Evolutionary conservation across 2,888 invertebrate species (phyloP).

Genomic region (Sialis lutaria): DNA sequence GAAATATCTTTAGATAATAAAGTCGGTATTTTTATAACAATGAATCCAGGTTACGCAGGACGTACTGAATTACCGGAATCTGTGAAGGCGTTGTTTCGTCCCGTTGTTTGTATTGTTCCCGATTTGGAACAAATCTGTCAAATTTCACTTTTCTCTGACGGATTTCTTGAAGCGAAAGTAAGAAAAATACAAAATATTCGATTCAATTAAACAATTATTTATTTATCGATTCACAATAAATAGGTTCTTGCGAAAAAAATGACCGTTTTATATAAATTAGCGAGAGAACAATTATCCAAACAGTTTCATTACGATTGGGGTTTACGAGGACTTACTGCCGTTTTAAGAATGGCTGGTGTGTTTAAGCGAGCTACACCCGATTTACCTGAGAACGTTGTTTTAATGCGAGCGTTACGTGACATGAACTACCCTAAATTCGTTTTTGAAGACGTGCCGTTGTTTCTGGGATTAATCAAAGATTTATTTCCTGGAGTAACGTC

Average conservation of each 20-base stretch:
- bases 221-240: constrained; percentile 2
- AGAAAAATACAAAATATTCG: not conserved
- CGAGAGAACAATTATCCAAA: constrained; percentile 75
- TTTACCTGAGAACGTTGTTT: constrained; percentile 67
- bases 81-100: constrained; percentile 79
- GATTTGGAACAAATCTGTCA: constrained; percentile 84
- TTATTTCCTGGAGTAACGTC: constrained; percentile 83
- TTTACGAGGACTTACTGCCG: constrained; percentile 75
- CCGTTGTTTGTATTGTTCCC: constrained; percentile 82
- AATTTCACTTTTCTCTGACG: constrained; percentile 83
- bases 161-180: constrained; percentile 77
- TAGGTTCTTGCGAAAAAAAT: constrained; percentile 77
- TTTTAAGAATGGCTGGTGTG: constrained; percentile 81
- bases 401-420: constrained; percentile 81
- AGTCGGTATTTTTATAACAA: constrained; percentile 86
- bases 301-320: constrained; percentile 93
- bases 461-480: constrained; percentile 74
- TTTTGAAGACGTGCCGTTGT: constrained; percentile 78
- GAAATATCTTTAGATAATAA: constrained; percentile 69
- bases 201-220: constrained; percentile 12
- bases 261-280: constrained; percentile 78
- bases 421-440: constrained; percentile 91
- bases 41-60: constrained; percentile 90
- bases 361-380: constrained; percentile 62
- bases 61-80: constrained; percentile 84